Conservation (phyloP, 1,140 invertebrate species). For the Aphelenchoides fujianensis region DNA sequence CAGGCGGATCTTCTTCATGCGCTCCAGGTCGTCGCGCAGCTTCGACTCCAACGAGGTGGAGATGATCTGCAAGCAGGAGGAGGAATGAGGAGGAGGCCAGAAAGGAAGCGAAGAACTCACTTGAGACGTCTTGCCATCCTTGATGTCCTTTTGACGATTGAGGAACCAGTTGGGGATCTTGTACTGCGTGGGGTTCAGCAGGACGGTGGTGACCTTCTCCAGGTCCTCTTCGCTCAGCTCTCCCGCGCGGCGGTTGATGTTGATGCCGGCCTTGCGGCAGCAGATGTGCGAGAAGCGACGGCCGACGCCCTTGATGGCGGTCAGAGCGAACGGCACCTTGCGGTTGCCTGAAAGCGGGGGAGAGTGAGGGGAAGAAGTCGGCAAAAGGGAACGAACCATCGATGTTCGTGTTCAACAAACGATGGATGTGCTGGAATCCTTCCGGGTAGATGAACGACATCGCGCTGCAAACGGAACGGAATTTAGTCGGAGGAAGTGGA, state of each 20-base stretch:
- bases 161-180: slow-evolving; percentile 99
- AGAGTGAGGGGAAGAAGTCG: too few relatives aligned
- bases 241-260: slow-evolving; percentile 91
- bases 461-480: too few relatives aligned
- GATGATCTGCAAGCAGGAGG: slow-evolving; percentile 71
- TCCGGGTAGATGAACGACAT: slow-evolving; percentile 69
- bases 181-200: slow-evolving; percentile 93
- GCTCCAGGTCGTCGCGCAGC: slow-evolving; percentile 93
- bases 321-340: slow-evolving; percentile 97
- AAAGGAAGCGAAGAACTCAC: slow-evolving; percentile 64
- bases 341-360: too few relatives aligned
- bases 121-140: slow-evolving; percentile 95
- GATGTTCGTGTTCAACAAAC: slow-evolving; percentile 98
- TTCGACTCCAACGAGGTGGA: slow-evolving; percentile 89
- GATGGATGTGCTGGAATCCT: slow-evolving; percentile 99
- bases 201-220: slow-evolving; percentile 95
- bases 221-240: slow-evolving; percentile 92
- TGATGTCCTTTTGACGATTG: slow-evolving; percentile 98
- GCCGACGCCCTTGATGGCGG: slow-evolving; percentile 96
- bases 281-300: slow-evolving; percentile 92
- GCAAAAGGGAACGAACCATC: too few relatives aligned
- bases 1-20: slow-evolving; percentile 94
- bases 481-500: too few relatives aligned
- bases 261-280: slow-evolving; percentile 94
- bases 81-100: background rate